phyloP scores from a whole-genome alignment of 2,797 vertebrate genomes.

The Salarias fasciatus region DNA sequence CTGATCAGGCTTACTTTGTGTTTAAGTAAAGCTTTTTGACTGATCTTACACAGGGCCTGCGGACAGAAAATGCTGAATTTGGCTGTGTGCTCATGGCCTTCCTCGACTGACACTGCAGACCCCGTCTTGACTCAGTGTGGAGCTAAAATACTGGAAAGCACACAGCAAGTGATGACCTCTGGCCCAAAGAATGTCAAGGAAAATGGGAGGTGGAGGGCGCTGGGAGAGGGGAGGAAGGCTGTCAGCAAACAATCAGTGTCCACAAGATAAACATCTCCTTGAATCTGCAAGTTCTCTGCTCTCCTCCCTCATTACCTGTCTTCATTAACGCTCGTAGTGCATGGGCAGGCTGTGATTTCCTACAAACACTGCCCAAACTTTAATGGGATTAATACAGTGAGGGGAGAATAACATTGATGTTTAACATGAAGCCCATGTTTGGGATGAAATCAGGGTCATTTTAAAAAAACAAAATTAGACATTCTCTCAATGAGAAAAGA shows the following conservation, averaged over 20 bases:
- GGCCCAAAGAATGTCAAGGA: constrained; percentile 26
- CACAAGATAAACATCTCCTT: constrained; percentile 38
- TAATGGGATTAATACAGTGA: neutral
- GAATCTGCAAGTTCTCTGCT: constrained; percentile 1
- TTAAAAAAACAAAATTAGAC: too few relatives aligned
- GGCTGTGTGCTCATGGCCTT: constrained; percentile 26
- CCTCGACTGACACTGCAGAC: constrained; percentile 24
- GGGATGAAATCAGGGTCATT: too few relatives aligned
- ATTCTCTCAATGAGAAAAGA: too few relatives aligned
- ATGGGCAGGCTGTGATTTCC: constrained; percentile 1
- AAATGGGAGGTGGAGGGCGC: neutral
- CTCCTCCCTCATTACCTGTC: constrained; percentile 13
- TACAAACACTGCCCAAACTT: neutral
- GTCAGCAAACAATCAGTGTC: constrained; percentile 40
- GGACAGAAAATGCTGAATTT: constrained; percentile 24
- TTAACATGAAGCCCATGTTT: too few relatives aligned
- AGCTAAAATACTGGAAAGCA: constrained; percentile 23
- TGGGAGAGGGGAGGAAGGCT: constrained; percentile 26
- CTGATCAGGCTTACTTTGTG: constrained; percentile 14
- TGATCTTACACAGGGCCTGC: constrained; percentile 16
- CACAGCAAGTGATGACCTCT: constrained; percentile 45
- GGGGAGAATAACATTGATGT: neutral
- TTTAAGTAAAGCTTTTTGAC: constrained; percentile 7
- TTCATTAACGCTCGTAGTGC: constrained; percentile 10
- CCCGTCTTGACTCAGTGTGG: constrained; percentile 43